Percentiles rank a stretch among this genome's conserved stretches.
These are phyloP conservation scores for Macaria liturata DNA, from an alignment of 2,888 invertebrate species.

Conservation along the genomic window DNA sequence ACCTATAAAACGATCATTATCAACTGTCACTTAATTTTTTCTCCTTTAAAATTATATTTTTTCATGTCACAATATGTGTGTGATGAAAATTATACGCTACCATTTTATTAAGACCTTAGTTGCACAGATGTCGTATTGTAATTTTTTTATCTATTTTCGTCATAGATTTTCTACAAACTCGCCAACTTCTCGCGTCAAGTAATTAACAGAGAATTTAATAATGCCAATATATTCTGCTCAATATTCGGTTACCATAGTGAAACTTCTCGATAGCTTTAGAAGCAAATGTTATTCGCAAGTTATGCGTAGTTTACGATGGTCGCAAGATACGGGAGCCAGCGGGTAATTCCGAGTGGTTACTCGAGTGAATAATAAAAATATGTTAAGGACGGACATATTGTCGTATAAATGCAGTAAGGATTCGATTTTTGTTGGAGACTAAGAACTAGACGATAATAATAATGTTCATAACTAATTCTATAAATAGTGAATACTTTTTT, in stretches of 20 bases:
- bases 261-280: conserved; percentile 52
- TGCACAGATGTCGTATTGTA: too few relatives aligned
- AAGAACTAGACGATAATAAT: too few relatives aligned
- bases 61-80: too few relatives aligned
- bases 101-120: too few relatives aligned
- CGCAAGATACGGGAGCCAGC: conserved; percentile 16
- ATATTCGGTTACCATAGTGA: conserved; percentile 20
- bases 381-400: conserved; percentile 9
- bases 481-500: too few relatives aligned
- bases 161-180: not conserved
- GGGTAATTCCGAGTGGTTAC: conserved; percentile 16
- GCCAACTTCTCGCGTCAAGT: not conserved
- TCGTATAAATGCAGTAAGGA: conserved; percentile 11
- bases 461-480: too few relatives aligned
- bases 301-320: conserved; percentile 31
- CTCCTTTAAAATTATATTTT: too few relatives aligned
- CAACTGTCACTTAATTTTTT: too few relatives aligned
- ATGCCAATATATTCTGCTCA: conserved; percentile 27
- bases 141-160: not conserved
- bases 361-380: conserved; percentile 24
- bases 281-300: conserved; percentile 50
- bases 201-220: conserved; percentile 24
- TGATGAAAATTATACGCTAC: too few relatives aligned
- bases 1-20: too few relatives aligned
- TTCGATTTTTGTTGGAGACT: too few relatives aligned